Percentiles rank a stretch among this genome's conserved stretches.
phyloP scores from a whole-genome alignment of 2,113 vertebrate genomes.

The Xiphorhynchus elegans region DNA sequence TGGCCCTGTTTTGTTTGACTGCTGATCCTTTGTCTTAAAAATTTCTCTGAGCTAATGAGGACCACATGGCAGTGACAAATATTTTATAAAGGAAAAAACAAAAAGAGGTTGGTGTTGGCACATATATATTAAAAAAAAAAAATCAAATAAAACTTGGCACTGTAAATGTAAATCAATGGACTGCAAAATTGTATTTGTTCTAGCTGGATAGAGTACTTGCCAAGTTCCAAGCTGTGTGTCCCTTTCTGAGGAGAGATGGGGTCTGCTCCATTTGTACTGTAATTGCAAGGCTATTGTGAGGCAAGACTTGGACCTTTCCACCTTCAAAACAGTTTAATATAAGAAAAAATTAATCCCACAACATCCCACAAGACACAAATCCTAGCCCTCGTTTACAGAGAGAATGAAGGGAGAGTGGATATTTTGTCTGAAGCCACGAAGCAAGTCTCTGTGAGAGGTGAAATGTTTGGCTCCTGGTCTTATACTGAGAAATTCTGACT shows the following conservation, averaged over 20 bases:
- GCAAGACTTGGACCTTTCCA: background rate
- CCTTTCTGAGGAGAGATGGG: fast-evolving
- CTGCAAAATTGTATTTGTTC: constrained; percentile 60
- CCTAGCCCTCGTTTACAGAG: background rate
- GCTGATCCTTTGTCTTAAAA: background rate
- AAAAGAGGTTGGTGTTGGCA: background rate
- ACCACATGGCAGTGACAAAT: background rate
- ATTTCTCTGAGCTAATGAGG: background rate
- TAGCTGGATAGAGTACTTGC: constrained; percentile 15
- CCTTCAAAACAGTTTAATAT: background rate
- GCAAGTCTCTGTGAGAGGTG: background rate
- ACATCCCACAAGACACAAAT: background rate
- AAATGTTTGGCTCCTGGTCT: background rate
- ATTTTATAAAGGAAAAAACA: background rate
- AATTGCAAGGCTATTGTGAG: background rate
- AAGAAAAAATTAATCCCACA: background rate
- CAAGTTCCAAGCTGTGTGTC: background rate
- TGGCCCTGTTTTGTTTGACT: background rate
- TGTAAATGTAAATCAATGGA: constrained; percentile 52
- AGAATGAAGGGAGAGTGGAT: background rate
- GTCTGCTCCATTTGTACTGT: background rate
- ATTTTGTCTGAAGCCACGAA: background rate
- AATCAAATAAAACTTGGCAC: constrained; percentile 42
- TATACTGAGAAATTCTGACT: background rate
- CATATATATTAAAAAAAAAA: constrained; percentile 6